A percentile compares a stretch with the other conserved stretches of the same genome.
Evolutionary conservation across 2,797 vertebrate species (phyloP).

Genomic region (Tenualosa thibaudeaui): DNA sequence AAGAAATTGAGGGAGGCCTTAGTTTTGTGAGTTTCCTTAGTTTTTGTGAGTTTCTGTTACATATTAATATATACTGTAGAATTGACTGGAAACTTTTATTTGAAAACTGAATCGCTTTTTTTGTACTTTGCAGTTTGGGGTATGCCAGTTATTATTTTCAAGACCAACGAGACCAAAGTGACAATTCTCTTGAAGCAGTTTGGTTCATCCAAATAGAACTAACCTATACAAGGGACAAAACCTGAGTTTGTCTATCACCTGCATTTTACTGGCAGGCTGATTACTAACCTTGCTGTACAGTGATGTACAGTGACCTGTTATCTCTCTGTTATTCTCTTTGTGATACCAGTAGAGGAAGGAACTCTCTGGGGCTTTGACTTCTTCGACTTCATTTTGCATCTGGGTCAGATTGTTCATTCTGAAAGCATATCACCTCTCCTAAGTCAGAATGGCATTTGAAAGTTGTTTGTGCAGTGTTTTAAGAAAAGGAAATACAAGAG

Average conservation of each 20-base stretch:
- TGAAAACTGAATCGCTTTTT: background rate
- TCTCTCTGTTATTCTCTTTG: background rate
- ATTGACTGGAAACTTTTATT: background rate
- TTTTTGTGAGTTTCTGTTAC: background rate
- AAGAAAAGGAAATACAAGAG: background rate
- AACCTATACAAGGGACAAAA: background rate
- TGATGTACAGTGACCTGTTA: background rate
- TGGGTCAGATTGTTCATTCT: background rate
- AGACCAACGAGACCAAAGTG: background rate
- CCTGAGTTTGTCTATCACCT: background rate
- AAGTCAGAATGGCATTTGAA: background rate
- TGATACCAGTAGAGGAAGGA: background rate
- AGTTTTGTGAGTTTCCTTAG: background rate
- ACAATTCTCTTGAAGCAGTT: background rate
- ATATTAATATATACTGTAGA: background rate
- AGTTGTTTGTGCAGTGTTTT: background rate
- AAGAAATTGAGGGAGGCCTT: background rate
- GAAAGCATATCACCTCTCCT: background rate
- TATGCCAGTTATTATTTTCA: background rate
- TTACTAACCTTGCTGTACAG: background rate
- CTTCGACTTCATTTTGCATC: background rate
- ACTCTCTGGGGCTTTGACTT: no score
- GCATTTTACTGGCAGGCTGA: background rate
- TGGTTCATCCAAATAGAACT: background rate
- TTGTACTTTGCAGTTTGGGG: background rate